A percentile compares a stretch with the other conserved stretches of the same genome.
These are phyloP conservation scores for Cerastis leucographa DNA, from an alignment of 2,888 invertebrate species.

Conservation along the genomic window DNA sequence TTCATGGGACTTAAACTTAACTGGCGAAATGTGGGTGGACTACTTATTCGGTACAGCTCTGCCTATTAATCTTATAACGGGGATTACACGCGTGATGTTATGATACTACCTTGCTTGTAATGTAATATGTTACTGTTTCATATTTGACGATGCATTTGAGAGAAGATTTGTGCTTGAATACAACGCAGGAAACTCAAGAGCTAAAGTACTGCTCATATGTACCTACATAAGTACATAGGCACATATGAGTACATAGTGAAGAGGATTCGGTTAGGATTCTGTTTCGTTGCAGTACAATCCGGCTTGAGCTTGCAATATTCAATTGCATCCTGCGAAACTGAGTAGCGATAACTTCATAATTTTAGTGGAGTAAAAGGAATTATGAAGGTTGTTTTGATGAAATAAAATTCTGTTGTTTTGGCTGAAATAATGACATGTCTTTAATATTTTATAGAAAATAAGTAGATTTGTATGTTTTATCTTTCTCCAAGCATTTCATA, in stretches of 20 bases:
- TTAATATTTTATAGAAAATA: background rate
- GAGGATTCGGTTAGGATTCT: background rate
- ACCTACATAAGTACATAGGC: background rate
- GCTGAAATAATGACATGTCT: background rate
- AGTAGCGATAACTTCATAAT: background rate
- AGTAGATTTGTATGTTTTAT: background rate
- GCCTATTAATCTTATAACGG: too few relatives aligned
- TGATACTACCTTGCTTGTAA: background rate
- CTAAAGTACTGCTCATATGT: background rate
- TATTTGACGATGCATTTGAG: background rate
- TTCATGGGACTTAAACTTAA: too few relatives aligned
- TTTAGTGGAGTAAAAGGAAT: background rate
- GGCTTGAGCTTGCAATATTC: slow-evolving; percentile 22
- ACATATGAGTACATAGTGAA: slow-evolving; percentile 23
- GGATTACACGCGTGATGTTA: too few relatives aligned
- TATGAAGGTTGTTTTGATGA: background rate
- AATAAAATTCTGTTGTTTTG: background rate
- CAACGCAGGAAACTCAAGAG: background rate
- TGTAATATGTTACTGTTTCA: background rate
- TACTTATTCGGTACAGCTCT: too few relatives aligned
- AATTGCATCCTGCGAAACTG: slow-evolving; percentile 20
- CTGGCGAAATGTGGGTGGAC: too few relatives aligned
- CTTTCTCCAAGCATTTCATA: background rate
- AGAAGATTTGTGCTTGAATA: background rate
- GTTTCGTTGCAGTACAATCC: slow-evolving; percentile 3